These are phyloP conservation scores for Sminthopsis crassicaudata DNA, from an alignment of 2,113 vertebrate genomes.

Conservation along the genomic window DNA sequence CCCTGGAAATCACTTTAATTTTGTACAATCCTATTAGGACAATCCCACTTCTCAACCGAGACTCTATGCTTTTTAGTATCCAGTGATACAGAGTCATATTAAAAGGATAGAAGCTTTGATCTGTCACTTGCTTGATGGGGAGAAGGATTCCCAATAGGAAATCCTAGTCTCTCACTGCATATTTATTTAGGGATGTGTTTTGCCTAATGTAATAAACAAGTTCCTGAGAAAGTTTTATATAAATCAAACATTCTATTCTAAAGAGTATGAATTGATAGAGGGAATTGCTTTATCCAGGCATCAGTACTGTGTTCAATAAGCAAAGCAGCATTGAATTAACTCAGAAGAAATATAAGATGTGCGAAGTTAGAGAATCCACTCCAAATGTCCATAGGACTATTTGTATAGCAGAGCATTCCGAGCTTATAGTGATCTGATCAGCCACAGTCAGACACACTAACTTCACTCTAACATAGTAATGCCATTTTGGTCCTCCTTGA, in stretches of 20 bases:
- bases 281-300: not conserved
- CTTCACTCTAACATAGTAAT: no score
- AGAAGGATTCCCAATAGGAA: not conserved
- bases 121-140: constrained; percentile 10
- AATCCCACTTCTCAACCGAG: not conserved
- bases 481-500: no score
- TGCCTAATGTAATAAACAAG: not conserved
- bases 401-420: no score
- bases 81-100: not conserved
- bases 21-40: not conserved
- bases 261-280: not conserved
- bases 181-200: not conserved
- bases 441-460: no score
- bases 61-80: constrained; percentile 31
- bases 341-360: no score
- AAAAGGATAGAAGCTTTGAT: not conserved
- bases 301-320: no score
- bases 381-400: no score
- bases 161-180: not conserved
- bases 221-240: not conserved
- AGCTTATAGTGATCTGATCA: no score
- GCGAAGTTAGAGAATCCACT: no score
- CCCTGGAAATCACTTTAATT: constrained; percentile 15
- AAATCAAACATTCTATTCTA: not conserved
- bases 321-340: no score